phyloP scores from a whole-genome alignment of 37 sponge, comb jelly and placozoan species.

The Diacarnus erythraeanus region DNA sequence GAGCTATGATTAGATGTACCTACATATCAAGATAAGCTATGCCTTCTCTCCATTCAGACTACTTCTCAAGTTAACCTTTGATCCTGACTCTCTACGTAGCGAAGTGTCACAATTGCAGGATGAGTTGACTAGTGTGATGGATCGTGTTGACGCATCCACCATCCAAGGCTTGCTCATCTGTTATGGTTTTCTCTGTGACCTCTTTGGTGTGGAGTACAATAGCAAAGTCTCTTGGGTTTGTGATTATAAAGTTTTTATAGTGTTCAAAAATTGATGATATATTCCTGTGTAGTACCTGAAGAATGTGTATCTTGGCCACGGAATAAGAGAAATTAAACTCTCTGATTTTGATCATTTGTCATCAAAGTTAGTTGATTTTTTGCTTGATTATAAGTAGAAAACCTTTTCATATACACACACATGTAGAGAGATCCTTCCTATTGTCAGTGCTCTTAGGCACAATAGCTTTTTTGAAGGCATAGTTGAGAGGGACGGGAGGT shows the following conservation, averaged over 20 bases:
- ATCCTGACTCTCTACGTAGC: conserved; percentile 21
- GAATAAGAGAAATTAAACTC: conserved; percentile 60
- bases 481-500: conserved; percentile 25
- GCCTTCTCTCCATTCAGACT: conserved; percentile 5
- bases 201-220: conserved; percentile 44
- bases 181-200: conserved; percentile 75
- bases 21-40: neutral
- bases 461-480: conserved; percentile 75
- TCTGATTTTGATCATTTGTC: conserved; percentile 70
- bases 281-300: conserved; percentile 44
- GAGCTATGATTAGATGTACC: conserved; percentile 4
- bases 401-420: neutral
- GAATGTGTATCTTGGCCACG: conserved; percentile 67
- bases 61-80: conserved; percentile 33
- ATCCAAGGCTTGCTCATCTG: conserved; percentile 65
- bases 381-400: neutral
- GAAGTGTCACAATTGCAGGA: conserved; percentile 29
- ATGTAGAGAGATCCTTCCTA: conserved; percentile 56
- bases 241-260: neutral
- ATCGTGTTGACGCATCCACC: conserved; percentile 48
- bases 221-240: conserved; percentile 70
- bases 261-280: neutral
- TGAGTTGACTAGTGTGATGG: conserved; percentile 52
- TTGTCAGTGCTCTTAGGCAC: conserved; percentile 67
- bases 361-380: neutral